Evolutionary conservation across 2,888 invertebrate species (phyloP).

Genomic region (Cantharis rufa): DNA sequence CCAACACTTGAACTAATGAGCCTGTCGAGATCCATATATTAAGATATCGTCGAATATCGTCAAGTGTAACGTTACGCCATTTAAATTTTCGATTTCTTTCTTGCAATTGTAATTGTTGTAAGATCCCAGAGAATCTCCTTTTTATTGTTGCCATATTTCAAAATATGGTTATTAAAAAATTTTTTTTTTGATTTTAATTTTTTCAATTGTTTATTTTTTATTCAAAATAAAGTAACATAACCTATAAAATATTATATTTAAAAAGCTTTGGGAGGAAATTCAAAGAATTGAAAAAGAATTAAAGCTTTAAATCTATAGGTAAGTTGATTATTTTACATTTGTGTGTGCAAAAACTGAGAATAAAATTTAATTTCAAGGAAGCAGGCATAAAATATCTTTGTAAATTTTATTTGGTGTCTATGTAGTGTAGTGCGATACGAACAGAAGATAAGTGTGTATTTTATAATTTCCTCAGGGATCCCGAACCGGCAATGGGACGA

Average conservation of each 20-base stretch:
- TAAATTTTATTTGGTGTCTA: constrained; percentile 46
- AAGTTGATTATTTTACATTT: constrained; percentile 12
- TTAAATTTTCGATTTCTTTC: constrained; percentile 31
- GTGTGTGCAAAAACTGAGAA: constrained; percentile 28
- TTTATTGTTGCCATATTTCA: neutral
- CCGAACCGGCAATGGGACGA: constrained; percentile 35
- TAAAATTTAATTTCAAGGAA: constrained; percentile 49
- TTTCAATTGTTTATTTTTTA: neutral
- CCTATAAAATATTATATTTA: neutral
- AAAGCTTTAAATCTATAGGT: neutral
- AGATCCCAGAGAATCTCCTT: neutral
- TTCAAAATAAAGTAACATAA: neutral
- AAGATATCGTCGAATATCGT: constrained; percentile 40
- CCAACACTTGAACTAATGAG: constrained; percentile 48
- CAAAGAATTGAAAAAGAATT: neutral
- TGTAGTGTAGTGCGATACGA: constrained; percentile 35
- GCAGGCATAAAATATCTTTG: constrained; percentile 47
- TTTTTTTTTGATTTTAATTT: neutral
- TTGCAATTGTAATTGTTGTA: constrained; percentile 20
- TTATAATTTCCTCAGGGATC: constrained; percentile 56
- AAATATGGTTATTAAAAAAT: neutral
- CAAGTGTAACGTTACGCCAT: constrained; percentile 43
- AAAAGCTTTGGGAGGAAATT: neutral
- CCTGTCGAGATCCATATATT: constrained; percentile 45
- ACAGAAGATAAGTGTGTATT: constrained; percentile 46